These are phyloP conservation scores for Macrosteles quadrilineatus DNA, from an alignment of 1,140 invertebrate species.

Conservation along the genomic window DNA sequence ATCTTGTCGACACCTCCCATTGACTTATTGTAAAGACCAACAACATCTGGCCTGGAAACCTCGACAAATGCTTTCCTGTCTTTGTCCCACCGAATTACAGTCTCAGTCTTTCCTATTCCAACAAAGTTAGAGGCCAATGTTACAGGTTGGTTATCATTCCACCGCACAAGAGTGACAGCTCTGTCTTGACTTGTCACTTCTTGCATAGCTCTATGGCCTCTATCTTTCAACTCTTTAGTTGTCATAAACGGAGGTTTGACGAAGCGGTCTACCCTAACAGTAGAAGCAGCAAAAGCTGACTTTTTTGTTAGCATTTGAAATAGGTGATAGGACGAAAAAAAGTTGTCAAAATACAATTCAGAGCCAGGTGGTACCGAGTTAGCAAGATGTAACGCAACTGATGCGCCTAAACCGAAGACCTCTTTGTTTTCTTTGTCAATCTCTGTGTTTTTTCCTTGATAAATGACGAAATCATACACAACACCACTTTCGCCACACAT, in stretches of 20 bases:
- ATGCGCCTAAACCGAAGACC: constrained; percentile 6
- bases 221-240: background rate
- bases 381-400: background rate
- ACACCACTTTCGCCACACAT: constrained; percentile 32
- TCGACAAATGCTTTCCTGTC: constrained; percentile 44
- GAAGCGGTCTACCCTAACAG: background rate
- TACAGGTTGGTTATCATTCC: background rate
- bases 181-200: background rate
- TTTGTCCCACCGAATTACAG: constrained; percentile 42
- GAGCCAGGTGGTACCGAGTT: background rate
- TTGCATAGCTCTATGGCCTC: background rate
- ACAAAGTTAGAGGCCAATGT: background rate
- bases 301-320: background rate
- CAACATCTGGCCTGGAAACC: constrained; percentile 44
- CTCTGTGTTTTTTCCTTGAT: constrained; percentile 22
- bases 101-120: background rate
- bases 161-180: background rate
- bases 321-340: constrained; percentile 4
- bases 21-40: constrained; percentile 47
- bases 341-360: constrained; percentile 19
- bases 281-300: background rate
- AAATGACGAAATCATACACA: constrained; percentile 16
- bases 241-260: background rate
- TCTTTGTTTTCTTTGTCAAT: background rate
- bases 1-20: constrained; percentile 50